Evolutionary conservation across 2,797 vertebrate species (phyloP), one percentile per base, ranked within the genome.

Genomic region (Epinephelus coioides): DNA sequence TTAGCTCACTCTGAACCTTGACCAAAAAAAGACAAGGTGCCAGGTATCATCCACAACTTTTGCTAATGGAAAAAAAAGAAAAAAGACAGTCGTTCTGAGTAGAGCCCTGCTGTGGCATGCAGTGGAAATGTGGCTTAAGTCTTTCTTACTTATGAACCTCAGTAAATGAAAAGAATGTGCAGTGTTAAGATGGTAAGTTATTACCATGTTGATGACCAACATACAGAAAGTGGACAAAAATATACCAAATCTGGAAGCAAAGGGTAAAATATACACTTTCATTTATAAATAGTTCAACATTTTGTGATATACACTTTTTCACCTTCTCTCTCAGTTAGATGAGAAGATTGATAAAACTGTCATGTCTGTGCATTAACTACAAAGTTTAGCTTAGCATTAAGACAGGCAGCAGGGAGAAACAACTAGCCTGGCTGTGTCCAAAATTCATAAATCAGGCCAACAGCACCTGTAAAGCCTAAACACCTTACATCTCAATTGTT

Each of bases 81-180:
- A 43, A 43, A 43, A 43, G 40, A 43, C 9, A 43, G 34, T 34
- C 34, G 7, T 34, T 34, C 34, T 34, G 34, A 34, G 34, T 34
- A 34, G 34, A 34, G 34, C 34, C 34, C 34, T 34, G 34, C 27
- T 30, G 27, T 30, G 27, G 27, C 34, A 34, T 34, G 34, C 34
- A 34, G 34, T 34, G 11, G 40, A 43, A 43, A 43, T 43, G 40
- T 10, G 9, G 11, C 40, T 10, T 12, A 40, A 12, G 44, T 61
- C 40, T 68, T 61, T 19, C 46, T 73, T 40, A 60, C 43, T 44
- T 60, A 72, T 75, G 40, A 68, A 72, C 55, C 70, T 69, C 69
- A 72, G 23, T 46, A 21, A 69, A 21, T 40, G 66, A 76, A 56
- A 44, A 59, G 6, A 49, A 68, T n/a, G 57, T n/a, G 11, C 49